These are phyloP conservation scores for Heptranchias perlo DNA, from an alignment of 2,113 vertebrate genomes.

Conservation along the genomic window DNA sequence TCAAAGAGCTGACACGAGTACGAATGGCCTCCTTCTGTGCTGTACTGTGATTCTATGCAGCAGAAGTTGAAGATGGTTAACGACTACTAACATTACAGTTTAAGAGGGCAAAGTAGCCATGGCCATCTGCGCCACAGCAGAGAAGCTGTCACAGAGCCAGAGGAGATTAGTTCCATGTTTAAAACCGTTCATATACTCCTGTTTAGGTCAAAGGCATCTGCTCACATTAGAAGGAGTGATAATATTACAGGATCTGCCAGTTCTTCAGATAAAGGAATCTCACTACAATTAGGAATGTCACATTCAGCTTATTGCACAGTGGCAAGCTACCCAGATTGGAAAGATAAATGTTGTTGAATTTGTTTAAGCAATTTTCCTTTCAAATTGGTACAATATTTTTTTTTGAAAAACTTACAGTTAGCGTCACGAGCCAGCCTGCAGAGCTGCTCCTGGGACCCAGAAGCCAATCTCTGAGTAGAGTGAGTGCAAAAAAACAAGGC, in stretches of 20 bases:
- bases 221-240: not conserved
- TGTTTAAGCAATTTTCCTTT: not conserved
- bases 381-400: not conserved
- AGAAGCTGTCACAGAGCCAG: not conserved
- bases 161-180: not conserved
- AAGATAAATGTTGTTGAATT: not conserved
- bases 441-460: too few species aligned
- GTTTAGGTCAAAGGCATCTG: not conserved
- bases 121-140: not conserved
- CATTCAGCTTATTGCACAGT: not conserved
- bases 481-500: too few species aligned
- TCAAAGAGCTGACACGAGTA: too few species aligned
- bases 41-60: not conserved
- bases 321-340: not conserved
- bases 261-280: not conserved
- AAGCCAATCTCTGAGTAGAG: too few species aligned
- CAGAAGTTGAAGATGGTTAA: not conserved
- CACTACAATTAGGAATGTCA: not conserved
- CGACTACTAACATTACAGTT: not conserved
- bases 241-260: not conserved
- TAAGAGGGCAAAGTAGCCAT: not conserved
- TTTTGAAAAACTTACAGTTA: not conserved
- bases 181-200: not conserved
- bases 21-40: too few species aligned
- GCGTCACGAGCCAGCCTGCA: too few species aligned